Evolutionary conservation across 2,888 invertebrate species (phyloP), one percentile per base, ranked within the genome.

Genomic region (Sesia apiformis): DNA sequence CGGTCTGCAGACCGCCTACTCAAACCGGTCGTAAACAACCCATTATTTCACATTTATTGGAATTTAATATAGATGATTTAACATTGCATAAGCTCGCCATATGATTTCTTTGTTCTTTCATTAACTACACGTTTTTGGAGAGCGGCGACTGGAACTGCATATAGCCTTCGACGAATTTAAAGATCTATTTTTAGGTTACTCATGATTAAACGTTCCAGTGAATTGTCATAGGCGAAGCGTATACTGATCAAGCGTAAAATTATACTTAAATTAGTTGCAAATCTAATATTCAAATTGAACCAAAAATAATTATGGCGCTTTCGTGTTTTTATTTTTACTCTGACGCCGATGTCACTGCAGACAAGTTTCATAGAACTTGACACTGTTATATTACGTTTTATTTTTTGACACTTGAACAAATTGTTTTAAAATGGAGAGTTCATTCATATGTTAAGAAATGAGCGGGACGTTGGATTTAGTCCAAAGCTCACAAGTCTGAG

Each of bases 401-500:
- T 23, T 23, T 23, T 23, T 23, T 23, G 23, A 23, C 23, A 23
- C 23, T n/a, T n/a, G 23, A 23, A 23, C 23, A 23, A 23, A 23
- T 23, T 23, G 23, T 23, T 23, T 1, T 23, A 23, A 23, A 23
- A 23, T 23, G 23, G 23, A 23, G 23, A 23, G 23, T 23, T 23
- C 23, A 23, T 23, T 23, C 23, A 23, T 23, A 23, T 23, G 23
- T 23, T 23, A 23, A 23, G 23, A 23, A 23, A 23, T 23, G 23
- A 23, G 23, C 23, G 23, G 23, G 23, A 23, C 23, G 60, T 75
- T 78, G 78, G 78, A 71, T 55, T 52, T 56, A 54, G 57, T 68
- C 79, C 78, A 78, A 77, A 72, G 65, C 70, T 61, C 66, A 74
- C 73, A 66, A 67, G 66, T 73, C 72, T 67, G 72, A 72, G 68